A percentile compares a stretch with the other conserved stretches of the same genome.
Evolutionary conservation across 2,113 vertebrate genomes (phyloP).

Genomic region (Speoplatyrhinus poulsoni): DNA sequence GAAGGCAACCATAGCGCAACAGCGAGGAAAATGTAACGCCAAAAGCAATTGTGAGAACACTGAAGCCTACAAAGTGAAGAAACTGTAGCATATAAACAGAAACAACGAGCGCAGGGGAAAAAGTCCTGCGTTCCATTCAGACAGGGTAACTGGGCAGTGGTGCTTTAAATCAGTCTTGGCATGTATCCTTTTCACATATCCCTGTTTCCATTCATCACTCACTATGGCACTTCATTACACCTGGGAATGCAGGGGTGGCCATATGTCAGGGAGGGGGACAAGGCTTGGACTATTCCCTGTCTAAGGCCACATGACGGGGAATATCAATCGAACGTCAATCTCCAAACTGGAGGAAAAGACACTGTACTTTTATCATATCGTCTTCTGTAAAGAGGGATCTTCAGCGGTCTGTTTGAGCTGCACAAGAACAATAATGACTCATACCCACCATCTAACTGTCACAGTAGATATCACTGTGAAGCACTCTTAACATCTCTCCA

Average conservation of each 20-base stretch:
- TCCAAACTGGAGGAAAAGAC: neutral
- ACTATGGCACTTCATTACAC: constrained; percentile 51
- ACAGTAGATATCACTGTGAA: constrained; percentile 1
- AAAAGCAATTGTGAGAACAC: constrained; percentile 57
- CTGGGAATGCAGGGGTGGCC: constrained; percentile 44
- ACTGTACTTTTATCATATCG: neutral
- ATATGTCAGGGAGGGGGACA: constrained; percentile 18
- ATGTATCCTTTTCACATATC: constrained; percentile 62
- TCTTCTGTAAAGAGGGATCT: constrained; percentile 7
- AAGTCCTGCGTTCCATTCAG: constrained; percentile 45
- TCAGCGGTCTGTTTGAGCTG: constrained; percentile 9
- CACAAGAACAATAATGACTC: constrained; percentile 5
- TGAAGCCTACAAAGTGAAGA: constrained; percentile 38
- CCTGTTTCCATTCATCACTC: constrained; percentile 56
- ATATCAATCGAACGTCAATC: constrained; percentile 2
- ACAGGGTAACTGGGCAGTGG: constrained; percentile 55
- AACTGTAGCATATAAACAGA: constrained; percentile 13
- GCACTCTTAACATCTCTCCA: neutral
- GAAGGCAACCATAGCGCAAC: too few species aligned
- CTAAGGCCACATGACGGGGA: neutral
- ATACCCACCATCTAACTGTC: too few species aligned
- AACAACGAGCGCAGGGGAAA: neutral
- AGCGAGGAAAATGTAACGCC: constrained; percentile 43
- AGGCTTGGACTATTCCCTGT: neutral
- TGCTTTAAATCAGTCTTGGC: constrained; percentile 65